Percentiles rank a stretch among this genome's conserved stretches.
phyloP scores from a whole-genome alignment of 2,113 vertebrate species.

The Pandion haliaetus region DNA sequence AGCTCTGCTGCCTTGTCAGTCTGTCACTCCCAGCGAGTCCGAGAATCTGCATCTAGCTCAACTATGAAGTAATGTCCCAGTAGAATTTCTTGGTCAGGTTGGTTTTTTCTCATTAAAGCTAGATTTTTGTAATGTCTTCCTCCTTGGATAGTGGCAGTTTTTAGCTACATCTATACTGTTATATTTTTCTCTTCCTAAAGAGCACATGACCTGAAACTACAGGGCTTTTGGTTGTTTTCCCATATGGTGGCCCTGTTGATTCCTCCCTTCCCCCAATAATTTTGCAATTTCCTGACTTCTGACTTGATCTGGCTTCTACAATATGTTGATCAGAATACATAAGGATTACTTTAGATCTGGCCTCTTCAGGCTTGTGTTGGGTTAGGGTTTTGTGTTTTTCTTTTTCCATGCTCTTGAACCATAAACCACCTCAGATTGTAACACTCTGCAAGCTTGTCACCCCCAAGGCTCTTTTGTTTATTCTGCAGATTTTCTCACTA shows the following conservation, averaged over 20 bases:
- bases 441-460: background rate
- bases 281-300: background rate
- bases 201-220: background rate
- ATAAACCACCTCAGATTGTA: fast-evolving
- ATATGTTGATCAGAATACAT: background rate
- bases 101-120: background rate
- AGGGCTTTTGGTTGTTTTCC: background rate
- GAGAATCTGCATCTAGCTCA: background rate
- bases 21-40: background rate
- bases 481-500: background rate
- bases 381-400: background rate
- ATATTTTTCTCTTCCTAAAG: background rate
- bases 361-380: background rate
- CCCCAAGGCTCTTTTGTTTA: background rate
- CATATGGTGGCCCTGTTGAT: background rate
- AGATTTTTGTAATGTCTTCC: background rate
- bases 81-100: background rate
- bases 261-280: background rate
- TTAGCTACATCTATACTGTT: background rate
- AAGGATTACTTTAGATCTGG: background rate
- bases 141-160: background rate
- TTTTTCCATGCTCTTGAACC: background rate
- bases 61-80: background rate
- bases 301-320: background rate
- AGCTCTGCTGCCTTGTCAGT: background rate